Base-by-base conservation (phyloP, 2,888 invertebrate species). In the Dugesia japonica region DNA sequence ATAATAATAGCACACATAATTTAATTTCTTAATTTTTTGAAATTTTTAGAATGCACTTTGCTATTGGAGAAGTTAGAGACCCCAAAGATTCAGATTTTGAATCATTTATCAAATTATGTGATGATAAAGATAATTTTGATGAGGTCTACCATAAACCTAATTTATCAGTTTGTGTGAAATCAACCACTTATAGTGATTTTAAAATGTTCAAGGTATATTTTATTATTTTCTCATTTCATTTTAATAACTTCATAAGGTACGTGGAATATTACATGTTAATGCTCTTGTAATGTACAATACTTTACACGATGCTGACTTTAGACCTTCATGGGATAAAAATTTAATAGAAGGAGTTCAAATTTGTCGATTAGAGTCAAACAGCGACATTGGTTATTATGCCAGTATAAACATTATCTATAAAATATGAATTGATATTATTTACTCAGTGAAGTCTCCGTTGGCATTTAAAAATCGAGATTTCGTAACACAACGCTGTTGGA, bases 301-400 rank as follows among this genome's bases (percentile, higher is more conserved):
- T 56, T n/a, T 56, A 4, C 56, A 56, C 56, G 56, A 56, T 56
- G 56, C 56, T n/a, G 56, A 56, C n/a, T 92, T 91, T 85, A 87
- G 92, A 79, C 89, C 89, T 82, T 89, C 90, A 80, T 93, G 93
- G 93, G 93, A 93, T 85, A 89, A 90, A 73, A 90, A 92, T 84
- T 92, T 93, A 91, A 86, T 91, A 80, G 89, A 90, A 72, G 89
- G 91, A 0, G 89, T 89, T 81, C 92, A 92, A 83, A 91, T 93
- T 78, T 92, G 92, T 9, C 90, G 89, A 83, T 88, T 93, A 82
- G 92, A 92, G 86, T 91, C 92, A 28, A 92, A 92, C 86, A 93
- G 92, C 83, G 92, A 93, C 85, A 89, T 93, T 79, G 92, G 92
- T 71, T 93, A 93, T 83, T 93, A 93, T 86, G 90, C 92, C 79